phyloP scores from a whole-genome alignment of 2,888 invertebrate species.

The Allacma fusca region DNA sequence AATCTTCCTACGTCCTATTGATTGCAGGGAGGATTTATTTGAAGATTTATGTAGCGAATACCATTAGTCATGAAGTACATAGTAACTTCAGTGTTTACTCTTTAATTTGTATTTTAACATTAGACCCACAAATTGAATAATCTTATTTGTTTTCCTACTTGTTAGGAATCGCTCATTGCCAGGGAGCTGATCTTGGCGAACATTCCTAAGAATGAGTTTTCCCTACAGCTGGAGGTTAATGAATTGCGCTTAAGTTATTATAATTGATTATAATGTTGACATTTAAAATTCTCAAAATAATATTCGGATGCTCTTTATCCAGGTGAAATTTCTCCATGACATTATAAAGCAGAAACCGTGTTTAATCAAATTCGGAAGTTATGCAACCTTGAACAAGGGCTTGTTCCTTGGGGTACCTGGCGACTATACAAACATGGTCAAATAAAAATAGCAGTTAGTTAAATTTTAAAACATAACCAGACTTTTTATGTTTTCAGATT shows the following conservation, averaged over 20 bases:
- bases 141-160: background rate
- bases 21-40: slow-evolving; percentile 24
- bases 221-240: slow-evolving; percentile 37
- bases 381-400: slow-evolving; percentile 33
- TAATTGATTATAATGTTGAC: background rate
- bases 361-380: slow-evolving; percentile 30
- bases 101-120: background rate
- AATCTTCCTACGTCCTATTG: background rate
- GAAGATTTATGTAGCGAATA: slow-evolving; percentile 34
- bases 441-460: no score
- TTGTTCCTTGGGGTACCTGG: slow-evolving; percentile 38
- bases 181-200: slow-evolving; percentile 12
- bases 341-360: slow-evolving; percentile 35
- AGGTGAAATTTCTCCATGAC: slow-evolving; percentile 43
- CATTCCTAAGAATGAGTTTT: background rate
- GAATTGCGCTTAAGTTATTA: background rate
- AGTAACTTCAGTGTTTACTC: background rate
- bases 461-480: no score
- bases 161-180: slow-evolving; percentile 26
- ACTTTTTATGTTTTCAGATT: no score
- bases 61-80: slow-evolving; percentile 22
- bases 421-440: no score
- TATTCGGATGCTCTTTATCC: background rate
- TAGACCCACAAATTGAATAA: background rate
- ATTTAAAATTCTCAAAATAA: background rate